Evolutionary conservation across 2,113 vertebrate species (phyloP), one percentile per base, ranked within the genome.

Genomic region (Halcyon senegalensis): DNA sequence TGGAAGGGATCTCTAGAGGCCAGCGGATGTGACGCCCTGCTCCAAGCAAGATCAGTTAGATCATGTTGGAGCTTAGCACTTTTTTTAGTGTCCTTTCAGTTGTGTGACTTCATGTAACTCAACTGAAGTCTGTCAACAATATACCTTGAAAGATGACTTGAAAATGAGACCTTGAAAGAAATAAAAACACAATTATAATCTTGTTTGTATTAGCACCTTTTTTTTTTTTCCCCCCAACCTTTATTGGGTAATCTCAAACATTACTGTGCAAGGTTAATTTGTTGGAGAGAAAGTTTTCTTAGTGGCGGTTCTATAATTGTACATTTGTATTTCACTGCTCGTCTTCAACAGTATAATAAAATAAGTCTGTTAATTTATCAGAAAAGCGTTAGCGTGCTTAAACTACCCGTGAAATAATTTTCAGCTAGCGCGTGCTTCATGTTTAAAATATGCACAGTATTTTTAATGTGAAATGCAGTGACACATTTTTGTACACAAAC

Each of bases 381-480:
- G 60, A 72, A 46, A 81, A 86, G 20, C 19, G 31, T 59, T 86
- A 69, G 44, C 15, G 35, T 67, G 43, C n/a, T 72, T 87, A 79
- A 92, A 81, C 33, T 66, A 35, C 33, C 2, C 1, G 43, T 86
- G 33, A 84, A 89, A 78, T 69, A 53, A 43, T 64, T 92, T 83
- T 60, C 25, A 83, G 37, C 11, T 87, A 73, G 13, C 39, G 15
- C 9, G 17, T 64, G 39, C 27, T 48, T 78, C 48, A 48, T 28
- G 8, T 63, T 74, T 77, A 81, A 95, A 81, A 81, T 77, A 90
- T 31, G n/a, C 12, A 14, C 28, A 28, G 5, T 75, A 37, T 89
- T 84, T 90, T 77, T 86, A 46, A 75, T 66, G 27, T 78, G 62
- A 96, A 60, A 67, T 73, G 27, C 30, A 23, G 43, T 72, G 56